Evolutionary conservation across 2,113 vertebrate species (phyloP).

Genomic region (Syngnathus typhle): DNA sequence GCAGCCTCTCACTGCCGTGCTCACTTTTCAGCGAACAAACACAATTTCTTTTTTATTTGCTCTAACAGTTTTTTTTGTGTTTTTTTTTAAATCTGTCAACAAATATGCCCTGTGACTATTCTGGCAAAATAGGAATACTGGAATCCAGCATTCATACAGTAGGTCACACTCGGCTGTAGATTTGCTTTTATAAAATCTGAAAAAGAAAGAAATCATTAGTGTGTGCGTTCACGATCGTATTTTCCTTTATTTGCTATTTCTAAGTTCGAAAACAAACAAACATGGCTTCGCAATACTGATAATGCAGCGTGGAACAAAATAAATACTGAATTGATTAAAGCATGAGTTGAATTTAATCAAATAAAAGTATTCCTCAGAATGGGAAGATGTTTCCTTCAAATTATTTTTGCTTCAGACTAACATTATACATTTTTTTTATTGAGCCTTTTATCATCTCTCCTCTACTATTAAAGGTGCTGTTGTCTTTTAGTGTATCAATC

Average conservation of each 20-base stretch:
- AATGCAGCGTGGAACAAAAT: background rate
- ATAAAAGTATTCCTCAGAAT: background rate
- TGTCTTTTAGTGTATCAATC: background rate
- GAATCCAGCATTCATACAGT: background rate
- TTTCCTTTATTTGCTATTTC: background rate
- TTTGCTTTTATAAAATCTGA: background rate
- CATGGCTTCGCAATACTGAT: background rate
- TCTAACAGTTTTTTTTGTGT: background rate
- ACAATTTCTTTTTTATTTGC: slow-evolving; percentile 1
- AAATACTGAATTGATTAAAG: background rate
- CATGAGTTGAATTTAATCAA: background rate
- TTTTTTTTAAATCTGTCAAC: background rate
- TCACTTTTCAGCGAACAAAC: background rate
- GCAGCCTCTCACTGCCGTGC: slow-evolving; percentile 54
- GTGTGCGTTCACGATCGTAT: background rate
- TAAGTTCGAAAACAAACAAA: background rate
- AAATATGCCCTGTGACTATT: background rate
- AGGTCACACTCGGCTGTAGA: background rate
- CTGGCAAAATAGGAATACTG: background rate
- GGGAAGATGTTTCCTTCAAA: background rate
- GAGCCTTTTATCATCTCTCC: too few relatives aligned
- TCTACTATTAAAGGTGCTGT: background rate
- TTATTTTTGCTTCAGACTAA: background rate
- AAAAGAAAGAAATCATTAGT: background rate
- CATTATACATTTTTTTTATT: background rate